phyloP scores from a whole-genome alignment of 35 echinoderm and acorn worm species.

The Holothuria glaberrima region DNA sequence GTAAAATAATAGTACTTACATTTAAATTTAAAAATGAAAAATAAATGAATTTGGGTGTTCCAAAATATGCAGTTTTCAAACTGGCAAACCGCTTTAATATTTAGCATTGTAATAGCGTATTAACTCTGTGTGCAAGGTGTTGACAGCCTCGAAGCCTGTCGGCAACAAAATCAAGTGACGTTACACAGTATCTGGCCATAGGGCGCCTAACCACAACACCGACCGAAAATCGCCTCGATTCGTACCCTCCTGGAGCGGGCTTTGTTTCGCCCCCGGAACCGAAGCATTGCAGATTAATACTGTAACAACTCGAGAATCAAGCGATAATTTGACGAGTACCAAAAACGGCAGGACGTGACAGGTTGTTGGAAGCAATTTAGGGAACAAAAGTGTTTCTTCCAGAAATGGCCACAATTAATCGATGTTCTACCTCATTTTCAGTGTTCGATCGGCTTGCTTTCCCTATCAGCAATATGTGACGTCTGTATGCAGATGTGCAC shows the following conservation, averaged over 20 bases:
- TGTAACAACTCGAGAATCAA: constrained; percentile 21
- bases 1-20: no score
- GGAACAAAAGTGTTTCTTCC: constrained; percentile 49
- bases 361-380: constrained; percentile 56
- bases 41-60: not conserved
- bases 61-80: not conserved
- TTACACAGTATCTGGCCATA: not conserved
- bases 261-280: constrained; percentile 46
- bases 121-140: not conserved
- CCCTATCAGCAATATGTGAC: no score
- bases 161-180: constrained; percentile 23
- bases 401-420: constrained; percentile 31
- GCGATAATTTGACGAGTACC: constrained; percentile 35
- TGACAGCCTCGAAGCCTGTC: not conserved
- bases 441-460: no score
- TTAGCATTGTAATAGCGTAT: not conserved
- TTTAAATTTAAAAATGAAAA: not conserved
- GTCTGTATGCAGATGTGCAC: no score
- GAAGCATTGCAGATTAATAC: constrained; percentile 25
- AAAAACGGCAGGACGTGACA: constrained; percentile 31
- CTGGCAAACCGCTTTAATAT: constrained; percentile 21
- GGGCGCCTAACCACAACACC: constrained; percentile 39
- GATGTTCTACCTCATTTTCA: no score
- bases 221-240: not conserved
- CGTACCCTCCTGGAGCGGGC: constrained; percentile 42